These are phyloP conservation scores for Aphis gossypii DNA, from an alignment of 1,140 invertebrate species.

Conservation along the genomic window DNA sequence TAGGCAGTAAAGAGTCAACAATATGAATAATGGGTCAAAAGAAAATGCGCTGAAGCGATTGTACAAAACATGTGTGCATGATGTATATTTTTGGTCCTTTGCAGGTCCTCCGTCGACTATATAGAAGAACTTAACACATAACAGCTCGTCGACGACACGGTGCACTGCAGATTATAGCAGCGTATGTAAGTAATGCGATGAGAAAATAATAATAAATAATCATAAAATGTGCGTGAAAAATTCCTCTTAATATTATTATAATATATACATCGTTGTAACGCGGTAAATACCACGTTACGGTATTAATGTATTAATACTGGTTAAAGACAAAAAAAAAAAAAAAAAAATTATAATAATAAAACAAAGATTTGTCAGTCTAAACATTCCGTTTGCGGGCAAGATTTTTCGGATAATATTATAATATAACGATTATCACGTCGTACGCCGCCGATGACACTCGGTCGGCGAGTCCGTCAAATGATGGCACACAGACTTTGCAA, in stretches of 20 bases:
- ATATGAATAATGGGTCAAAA: not conserved
- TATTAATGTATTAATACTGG: slow-evolving; percentile 40
- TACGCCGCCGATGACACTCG: not conserved
- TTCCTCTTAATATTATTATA: not conserved
- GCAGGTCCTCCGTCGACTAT: not conserved
- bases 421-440: not conserved
- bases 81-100: not conserved
- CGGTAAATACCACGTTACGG: too few relatives aligned
- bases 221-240: not conserved
- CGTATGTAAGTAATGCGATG: too few relatives aligned
- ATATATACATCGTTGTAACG: not conserved
- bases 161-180: not conserved
- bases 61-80: not conserved
- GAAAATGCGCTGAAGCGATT: not conserved
- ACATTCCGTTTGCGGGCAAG: slow-evolving; percentile 47
- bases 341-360: slow-evolving; percentile 17
- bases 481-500: not conserved
- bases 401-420: not conserved
- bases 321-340: slow-evolving; percentile 4
- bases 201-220: not conserved
- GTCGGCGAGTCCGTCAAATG: not conserved
- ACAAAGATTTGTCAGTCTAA: slow-evolving; percentile 54
- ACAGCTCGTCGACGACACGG: too few relatives aligned
- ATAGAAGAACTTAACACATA: not conserved
- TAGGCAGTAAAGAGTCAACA: not conserved